Base-by-base conservation (phyloP, 2,797 vertebrate species). In the Poecilia gillii region DNA sequence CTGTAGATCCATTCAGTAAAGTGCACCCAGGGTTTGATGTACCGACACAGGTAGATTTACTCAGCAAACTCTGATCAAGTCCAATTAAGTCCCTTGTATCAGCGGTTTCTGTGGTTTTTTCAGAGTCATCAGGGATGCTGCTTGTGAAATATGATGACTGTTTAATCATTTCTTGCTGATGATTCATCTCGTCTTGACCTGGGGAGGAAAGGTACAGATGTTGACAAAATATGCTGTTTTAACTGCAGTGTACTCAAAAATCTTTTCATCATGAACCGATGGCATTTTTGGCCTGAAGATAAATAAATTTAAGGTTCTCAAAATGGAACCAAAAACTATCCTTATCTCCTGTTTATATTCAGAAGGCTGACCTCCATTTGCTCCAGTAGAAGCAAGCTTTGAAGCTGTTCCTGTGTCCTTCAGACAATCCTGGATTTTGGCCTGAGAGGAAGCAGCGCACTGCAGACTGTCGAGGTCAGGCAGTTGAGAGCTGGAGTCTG, bases 321-420 rank as follows among this genome's bases (percentile, higher is more conserved):
- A 73, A n/a, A 31, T 51, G 39, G 53, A 14, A 53, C 25, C 46
- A 36, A 73, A 72, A 74, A 83, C 70, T 28, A 76, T 73, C 45
- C 70, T 53, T 70, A 80, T 85, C 75, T 49, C 2, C 13, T 75
- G 84, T 87, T 85, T 89, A 80, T 68, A 51, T 79, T 85, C 9
- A 12, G 45, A 80, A 84, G 94, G 90, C 86, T 91, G 88, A 92
- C 87, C 91, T 92, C 68, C 84, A 72, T 46, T 41, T 84, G 77
- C 74, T 89, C 76, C 78, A 31, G 66, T 49, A 64, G 62, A 33
- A 71, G 51, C 68, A 23, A 73, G 68, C 57, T 75, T 3, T 43
- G 84, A 75, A 36, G n/a, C 82, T 57, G 70, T 70, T 78, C 80
- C 85, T 23, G 81, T 53, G 79, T 87, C 89, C 55, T 89, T 75